These are phyloP conservation scores for Hetaerina titia DNA, from an alignment of 2,888 invertebrate genomes.

Conservation along the genomic window DNA sequence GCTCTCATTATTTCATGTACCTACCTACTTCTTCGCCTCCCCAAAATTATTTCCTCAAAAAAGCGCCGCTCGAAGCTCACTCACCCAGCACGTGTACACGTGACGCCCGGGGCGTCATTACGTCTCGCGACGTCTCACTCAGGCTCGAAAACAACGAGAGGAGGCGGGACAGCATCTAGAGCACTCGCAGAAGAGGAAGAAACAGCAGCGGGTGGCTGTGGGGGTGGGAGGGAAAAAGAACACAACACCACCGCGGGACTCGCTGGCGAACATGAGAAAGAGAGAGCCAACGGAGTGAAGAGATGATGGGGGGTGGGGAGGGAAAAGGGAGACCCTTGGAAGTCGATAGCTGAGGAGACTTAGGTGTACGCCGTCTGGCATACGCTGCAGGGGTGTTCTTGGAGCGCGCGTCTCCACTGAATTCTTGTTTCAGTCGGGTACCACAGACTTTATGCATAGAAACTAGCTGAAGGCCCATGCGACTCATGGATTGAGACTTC, in stretches of 20 bases:
- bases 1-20: constrained; percentile 19
- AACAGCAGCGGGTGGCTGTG: neutral
- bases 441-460: too few relatives aligned
- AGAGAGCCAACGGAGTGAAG: too few relatives aligned
- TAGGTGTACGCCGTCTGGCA: neutral
- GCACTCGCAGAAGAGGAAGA: neutral
- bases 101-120: neutral
- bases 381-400: neutral
- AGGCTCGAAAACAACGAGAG: neutral
- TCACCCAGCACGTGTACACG: neutral
- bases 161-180: neutral
- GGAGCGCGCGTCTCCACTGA: neutral
- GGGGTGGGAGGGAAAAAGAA: neutral
- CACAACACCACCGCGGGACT: neutral
- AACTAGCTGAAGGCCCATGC: neutral
- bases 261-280: neutral
- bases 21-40: neutral
- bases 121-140: constrained; percentile 23
- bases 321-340: neutral
- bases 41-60: neutral
- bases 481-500: neutral
- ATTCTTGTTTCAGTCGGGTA: too few relatives aligned
- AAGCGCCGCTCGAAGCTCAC: neutral
- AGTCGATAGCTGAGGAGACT: neutral
- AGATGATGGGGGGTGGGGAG: too few relatives aligned